These are phyloP conservation scores for Pavo muticus DNA, from an alignment of 2,113 vertebrate species.

Conservation along the genomic window DNA sequence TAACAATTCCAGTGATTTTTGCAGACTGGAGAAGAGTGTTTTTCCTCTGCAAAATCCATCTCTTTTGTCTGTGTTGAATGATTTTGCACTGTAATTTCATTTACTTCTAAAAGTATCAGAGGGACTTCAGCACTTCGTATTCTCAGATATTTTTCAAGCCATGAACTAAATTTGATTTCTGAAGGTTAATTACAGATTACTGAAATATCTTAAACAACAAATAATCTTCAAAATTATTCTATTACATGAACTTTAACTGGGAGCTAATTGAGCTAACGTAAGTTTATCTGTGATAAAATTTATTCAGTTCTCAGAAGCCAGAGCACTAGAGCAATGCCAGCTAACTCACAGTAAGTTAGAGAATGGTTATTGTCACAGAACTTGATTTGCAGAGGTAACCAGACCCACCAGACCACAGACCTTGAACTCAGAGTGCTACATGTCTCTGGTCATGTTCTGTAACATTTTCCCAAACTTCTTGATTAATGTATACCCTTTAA, in stretches of 20 bases:
- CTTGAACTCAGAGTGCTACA: fast-evolving
- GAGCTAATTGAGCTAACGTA: not conserved
- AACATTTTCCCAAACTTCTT: not conserved
- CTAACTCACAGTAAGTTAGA: not conserved
- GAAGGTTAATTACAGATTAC: not conserved
- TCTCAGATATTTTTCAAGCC: not conserved
- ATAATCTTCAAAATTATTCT: not conserved
- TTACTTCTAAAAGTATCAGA: not conserved
- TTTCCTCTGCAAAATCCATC: not conserved
- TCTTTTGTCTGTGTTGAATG: not conserved
- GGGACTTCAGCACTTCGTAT: not conserved
- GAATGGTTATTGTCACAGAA: not conserved
- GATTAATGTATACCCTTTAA: slow-evolving; percentile 6
- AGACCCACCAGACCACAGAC: not conserved
- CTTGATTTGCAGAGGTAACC: not conserved
- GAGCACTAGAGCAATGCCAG: not conserved
- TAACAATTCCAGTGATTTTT: not conserved
- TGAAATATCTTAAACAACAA: not conserved
- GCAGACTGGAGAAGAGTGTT: not conserved
- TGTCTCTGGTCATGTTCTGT: not conserved
- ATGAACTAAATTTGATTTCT: not conserved
- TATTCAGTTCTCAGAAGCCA: not conserved
- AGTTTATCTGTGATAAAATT: not conserved
- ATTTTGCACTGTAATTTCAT: not conserved
- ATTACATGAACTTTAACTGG: not conserved